Base-by-base conservation (phyloP, 2,888 invertebrate genomes). In the Junonia oenone region DNA sequence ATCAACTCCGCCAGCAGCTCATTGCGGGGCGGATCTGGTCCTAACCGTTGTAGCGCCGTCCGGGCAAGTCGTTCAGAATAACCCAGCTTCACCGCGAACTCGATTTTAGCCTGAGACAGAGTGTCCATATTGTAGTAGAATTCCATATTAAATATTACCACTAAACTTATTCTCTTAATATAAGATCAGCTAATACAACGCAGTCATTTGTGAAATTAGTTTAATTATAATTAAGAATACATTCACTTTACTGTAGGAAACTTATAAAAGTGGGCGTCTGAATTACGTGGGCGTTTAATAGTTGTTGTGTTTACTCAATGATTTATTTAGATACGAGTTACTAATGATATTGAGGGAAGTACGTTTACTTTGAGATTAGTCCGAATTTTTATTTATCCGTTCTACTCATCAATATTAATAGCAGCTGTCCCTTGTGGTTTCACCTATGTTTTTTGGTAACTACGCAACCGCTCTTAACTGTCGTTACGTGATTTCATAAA, bases 31-130 rank as follows among this genome's bases (percentile, higher is more conserved):
- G 97, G 96, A 64, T 95, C 93, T 0, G 95, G 92, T 0, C 98
- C 98, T n/a, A 98, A 84, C 68, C 96, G 95, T 65, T 94, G 93
- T 38, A 98, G 79, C 0, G 97, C 98, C 0, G 94, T 93, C 66
- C 95, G 94, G 5, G 98, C 95, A 61, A 97, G 92, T 43, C 93
- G 92, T 76, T 98, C 98, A 0, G 96, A 95, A 82, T 98, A 99
- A 38, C 98, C 98, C 63, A 98, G 88, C 82, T 97, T 98, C 52
- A 97, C 91, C 0, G 97, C 98, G 78, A 98, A 98, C 81, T 98
- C 97, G 61, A 97, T 94, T 72, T 95, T 92, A 48, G 93, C 91
- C 68, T 90, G 73, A 1, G 45, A 55, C 6, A 43, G 17, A 38
- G 6, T 14, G 17, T 17, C 3, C 15, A 38, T 35, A n/a, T n/a